Evolutionary conservation across 2,113 vertebrate genomes (phyloP), one percentile per base, ranked within the genome.

Genomic region (Tyto alba): DNA sequence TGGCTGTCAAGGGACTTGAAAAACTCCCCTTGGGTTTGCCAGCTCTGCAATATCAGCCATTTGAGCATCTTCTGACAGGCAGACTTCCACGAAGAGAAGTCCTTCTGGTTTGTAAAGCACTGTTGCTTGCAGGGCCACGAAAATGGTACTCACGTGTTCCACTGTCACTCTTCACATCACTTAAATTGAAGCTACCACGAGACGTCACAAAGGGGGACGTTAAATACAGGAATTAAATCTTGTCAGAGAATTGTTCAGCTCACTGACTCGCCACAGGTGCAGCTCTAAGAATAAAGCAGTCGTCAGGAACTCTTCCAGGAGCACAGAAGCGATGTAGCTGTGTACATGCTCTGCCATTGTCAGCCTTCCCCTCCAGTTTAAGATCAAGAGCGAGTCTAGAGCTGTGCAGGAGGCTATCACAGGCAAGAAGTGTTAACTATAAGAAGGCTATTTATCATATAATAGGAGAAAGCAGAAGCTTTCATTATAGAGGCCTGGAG

Each of bases 251-350:
- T 48, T 64, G 29, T 57, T 66, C 0, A 2, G 16, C 67, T 77
- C 55, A 22, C 59, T 45, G n/a, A n/a, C 38, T 85, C 0, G 1
- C 62, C 38, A 29, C 57, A 76, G 93, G 57, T 52, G 14, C 72
- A 45, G 38, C 64, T 66, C 59, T 62, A 79, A 90, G 79, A 75
- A 57, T 71, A 79, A 74, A 78, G 34, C 40, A n/a, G 20, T 56
- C 75, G 27, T 66, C 77, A 85, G 89, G 72, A 75, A 52, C 59
- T 18, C 38, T 67, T 80, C 52, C 53, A 81, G 83, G 64, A 80
- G 36, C 34, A 16, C 0, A 0, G 64, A 43, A 68, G 69, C 2
- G 2, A 48, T 8, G 40, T 32, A 53, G 48, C 53, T 60, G 14
- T 47, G 59, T 84, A 30, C 52, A 17, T 36, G 30, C 25, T 85